phyloP scores from a whole-genome alignment of 1,140 invertebrate genomes.

The Camponotus floridanus region DNA sequence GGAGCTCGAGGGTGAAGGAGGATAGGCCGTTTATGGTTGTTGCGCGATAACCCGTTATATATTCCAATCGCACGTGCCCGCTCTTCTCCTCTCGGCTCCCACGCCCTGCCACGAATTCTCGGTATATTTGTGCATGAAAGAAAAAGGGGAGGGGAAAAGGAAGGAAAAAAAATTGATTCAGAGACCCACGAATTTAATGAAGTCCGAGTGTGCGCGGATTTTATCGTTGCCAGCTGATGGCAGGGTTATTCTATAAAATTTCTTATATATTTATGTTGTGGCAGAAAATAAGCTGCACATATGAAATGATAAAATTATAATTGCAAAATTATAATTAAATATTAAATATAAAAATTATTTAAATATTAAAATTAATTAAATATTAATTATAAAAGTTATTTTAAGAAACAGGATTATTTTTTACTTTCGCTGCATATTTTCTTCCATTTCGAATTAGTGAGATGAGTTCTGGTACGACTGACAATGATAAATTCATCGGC shows the following conservation, averaged over 20 bases:
- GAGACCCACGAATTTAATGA: conserved; percentile 45
- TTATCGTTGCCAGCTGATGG: conserved; percentile 36
- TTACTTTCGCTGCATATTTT: not conserved
- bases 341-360: too few species aligned
- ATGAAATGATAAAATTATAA: not conserved
- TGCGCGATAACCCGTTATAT: conserved; percentile 39
- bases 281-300: too few species aligned
- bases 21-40: conserved; percentile 59
- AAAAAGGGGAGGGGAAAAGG: not conserved
- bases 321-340: not conserved
- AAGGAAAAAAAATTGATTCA: conserved; percentile 12
- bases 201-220: conserved; percentile 10
- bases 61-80: conserved; percentile 39
- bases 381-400: not conserved
- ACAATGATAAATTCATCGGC: not conserved
- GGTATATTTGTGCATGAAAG: not conserved
- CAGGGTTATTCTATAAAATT: conserved; percentile 21
- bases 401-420: not conserved
- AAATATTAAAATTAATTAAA: too few species aligned
- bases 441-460: not conserved
- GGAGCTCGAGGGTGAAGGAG: conserved; percentile 52
- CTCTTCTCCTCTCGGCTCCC: not conserved
- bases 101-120: not conserved
- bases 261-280: not conserved
- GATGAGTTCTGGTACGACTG: not conserved